phyloP scores from a whole-genome alignment of 1,140 invertebrate genomes.

The Babylonia areolata region DNA sequence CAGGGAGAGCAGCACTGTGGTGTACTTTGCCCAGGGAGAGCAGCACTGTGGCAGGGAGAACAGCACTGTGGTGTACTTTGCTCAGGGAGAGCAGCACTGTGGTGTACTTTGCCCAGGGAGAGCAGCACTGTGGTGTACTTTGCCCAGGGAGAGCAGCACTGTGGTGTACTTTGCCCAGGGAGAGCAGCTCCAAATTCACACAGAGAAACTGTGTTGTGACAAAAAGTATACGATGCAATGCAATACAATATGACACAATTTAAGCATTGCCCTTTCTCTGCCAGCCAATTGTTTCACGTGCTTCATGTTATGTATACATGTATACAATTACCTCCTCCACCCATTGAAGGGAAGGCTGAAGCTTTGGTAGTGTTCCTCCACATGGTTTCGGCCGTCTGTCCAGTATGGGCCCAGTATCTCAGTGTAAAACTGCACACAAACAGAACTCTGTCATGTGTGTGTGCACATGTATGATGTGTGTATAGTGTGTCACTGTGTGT shows the following conservation, averaged over 20 bases:
- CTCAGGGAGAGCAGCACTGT: no score
- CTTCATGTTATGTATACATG: background rate
- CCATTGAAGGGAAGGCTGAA: constrained; percentile 50
- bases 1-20: no score
- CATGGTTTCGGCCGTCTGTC: constrained; percentile 43
- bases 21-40: no score
- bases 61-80: no score
- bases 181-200: background rate
- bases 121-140: no score
- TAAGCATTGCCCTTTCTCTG: no score
- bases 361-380: constrained; percentile 46
- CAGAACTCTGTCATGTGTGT: background rate
- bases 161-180: no score
- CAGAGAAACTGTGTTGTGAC: background rate
- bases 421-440: constrained; percentile 49
- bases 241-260: no score
- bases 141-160: no score
- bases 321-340: constrained; percentile 44
- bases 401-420: constrained; percentile 47
- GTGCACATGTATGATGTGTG: background rate
- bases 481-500: background rate
- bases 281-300: no score
- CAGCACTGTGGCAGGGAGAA: no score
- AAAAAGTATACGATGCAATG: background rate
- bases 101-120: no score